phyloP scores from a whole-genome alignment of 2,113 vertebrate species.

The Xyrauchen texanus region DNA sequence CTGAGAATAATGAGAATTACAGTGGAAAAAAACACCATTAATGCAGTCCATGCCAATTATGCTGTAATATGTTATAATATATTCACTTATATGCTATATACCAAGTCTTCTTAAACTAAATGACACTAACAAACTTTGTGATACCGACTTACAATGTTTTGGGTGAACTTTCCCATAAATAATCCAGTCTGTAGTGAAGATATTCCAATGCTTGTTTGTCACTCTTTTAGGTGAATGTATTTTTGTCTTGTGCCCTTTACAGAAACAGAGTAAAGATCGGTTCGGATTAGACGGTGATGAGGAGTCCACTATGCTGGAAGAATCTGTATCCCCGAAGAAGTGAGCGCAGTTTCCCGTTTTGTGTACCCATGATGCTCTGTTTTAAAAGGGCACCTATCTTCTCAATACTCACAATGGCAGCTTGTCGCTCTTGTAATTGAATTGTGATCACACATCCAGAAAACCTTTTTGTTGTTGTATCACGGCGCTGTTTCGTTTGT shows the following conservation, averaged over 20 bases:
- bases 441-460: not conserved
- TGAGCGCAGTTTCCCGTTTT: slow-evolving; percentile 52
- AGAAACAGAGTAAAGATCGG: slow-evolving; percentile 99
- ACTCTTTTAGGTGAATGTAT: no score
- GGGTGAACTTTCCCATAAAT: not conserved
- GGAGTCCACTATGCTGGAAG: slow-evolving; percentile 97
- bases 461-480: not conserved
- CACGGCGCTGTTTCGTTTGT: not conserved
- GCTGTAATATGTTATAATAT: no score
- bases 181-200: not conserved
- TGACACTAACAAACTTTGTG: no score
- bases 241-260: slow-evolving; percentile 25
- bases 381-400: not conserved
- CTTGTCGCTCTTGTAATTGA: not conserved
- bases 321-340: slow-evolving; percentile 98
- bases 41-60: no score
- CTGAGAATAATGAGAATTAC: no score
- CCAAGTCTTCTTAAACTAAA: no score
- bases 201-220: not conserved
- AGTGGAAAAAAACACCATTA: no score
- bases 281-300: slow-evolving; percentile 98
- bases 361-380: not conserved
- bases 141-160: not conserved
- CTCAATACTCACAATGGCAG: not conserved
- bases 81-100: no score